phyloP scores from a whole-genome alignment of 2,797 vertebrate species.

The Anisognathus igniventris region DNA sequence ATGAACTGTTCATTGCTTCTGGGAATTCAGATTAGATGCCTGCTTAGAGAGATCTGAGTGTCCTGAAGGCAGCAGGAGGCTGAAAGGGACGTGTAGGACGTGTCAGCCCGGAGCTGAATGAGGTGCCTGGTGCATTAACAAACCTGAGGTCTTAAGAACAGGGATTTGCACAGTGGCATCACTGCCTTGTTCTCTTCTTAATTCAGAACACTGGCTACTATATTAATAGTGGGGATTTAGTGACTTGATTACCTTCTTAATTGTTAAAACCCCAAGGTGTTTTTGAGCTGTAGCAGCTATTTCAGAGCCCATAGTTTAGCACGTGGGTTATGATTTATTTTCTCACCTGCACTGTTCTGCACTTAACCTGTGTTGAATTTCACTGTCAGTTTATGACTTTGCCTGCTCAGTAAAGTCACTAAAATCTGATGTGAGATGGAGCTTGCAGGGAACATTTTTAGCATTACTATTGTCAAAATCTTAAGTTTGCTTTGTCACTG shows the following conservation, averaged over 20 bases:
- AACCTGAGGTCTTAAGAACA: background rate
- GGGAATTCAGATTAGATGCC: background rate
- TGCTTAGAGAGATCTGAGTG: background rate
- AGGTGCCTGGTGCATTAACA: background rate
- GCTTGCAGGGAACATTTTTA: background rate
- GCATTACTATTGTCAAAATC: background rate
- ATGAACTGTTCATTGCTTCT: background rate
- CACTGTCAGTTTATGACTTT: background rate
- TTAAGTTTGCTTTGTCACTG: background rate
- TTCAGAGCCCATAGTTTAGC: background rate
- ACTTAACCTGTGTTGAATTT: background rate
- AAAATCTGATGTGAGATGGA: background rate
- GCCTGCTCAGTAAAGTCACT: rapidly evolving
- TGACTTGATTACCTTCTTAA: background rate
- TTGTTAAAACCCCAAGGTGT: background rate
- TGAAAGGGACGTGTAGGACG: background rate
- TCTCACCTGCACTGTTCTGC: background rate
- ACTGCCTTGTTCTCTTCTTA: background rate
- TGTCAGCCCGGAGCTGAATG: background rate
- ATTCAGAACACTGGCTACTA: background rate
- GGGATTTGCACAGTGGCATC: background rate
- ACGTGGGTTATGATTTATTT: background rate
- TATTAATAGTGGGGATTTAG: background rate
- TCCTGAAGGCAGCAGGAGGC: background rate
- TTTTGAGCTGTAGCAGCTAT: background rate